Conservation (phyloP, 2,888 invertebrate species). For the Odontocolon sp. region DNA sequence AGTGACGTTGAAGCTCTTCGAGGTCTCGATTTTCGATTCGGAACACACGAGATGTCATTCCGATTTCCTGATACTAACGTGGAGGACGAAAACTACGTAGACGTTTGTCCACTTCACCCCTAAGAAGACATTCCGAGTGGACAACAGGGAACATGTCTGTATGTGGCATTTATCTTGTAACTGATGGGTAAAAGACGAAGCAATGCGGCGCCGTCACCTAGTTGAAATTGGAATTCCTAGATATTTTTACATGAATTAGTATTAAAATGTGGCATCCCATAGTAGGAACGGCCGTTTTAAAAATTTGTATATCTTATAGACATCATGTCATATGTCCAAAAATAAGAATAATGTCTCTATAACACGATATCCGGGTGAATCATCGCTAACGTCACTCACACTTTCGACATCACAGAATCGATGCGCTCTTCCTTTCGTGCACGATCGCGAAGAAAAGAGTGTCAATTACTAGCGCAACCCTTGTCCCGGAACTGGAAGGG, state of each 20-base stretch:
- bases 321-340: neutral
- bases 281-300: no score
- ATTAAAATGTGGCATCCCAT: no score
- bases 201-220: no score
- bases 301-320: neutral
- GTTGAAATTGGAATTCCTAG: no score
- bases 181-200: no score
- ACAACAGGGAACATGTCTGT: no score
- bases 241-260: no score
- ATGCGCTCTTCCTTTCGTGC: neutral
- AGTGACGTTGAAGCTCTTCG: neutral
- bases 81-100: neutral
- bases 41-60: constrained; percentile 24
- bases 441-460: constrained; percentile 10
- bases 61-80: constrained; percentile 26
- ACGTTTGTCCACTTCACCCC: neutral
- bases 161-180: no score
- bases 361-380: neutral
- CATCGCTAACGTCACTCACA: neutral
- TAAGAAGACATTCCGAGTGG: no score
- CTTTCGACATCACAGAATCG: neutral
- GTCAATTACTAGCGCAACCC: constrained; percentile 34
- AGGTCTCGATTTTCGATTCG: constrained; percentile 30
- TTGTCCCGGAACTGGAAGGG: neutral
- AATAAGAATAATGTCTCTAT: neutral